Evolutionary conservation across 2,113 vertebrate genomes (phyloP).

Genomic region (Myodes glareolus): DNA sequence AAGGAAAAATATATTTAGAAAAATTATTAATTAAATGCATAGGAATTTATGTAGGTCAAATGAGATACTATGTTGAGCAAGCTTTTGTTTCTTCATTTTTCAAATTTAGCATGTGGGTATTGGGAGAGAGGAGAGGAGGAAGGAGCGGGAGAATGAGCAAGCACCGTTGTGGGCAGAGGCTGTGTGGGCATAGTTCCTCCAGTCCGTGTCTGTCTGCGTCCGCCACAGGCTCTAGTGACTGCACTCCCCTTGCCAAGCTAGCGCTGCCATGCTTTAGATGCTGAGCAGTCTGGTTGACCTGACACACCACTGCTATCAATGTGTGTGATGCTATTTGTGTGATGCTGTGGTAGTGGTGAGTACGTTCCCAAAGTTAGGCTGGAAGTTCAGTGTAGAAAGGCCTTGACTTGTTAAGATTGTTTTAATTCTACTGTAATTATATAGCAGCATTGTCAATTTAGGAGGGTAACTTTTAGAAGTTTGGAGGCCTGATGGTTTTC

Average conservation of each 20-base stretch:
- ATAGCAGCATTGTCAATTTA: slow-evolving; percentile 4
- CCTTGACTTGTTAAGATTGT: slow-evolving; percentile 27
- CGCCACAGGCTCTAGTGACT: too few relatives aligned
- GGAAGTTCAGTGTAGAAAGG: neutral
- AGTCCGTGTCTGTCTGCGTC: too few relatives aligned
- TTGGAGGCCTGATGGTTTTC: neutral
- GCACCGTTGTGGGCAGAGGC: neutral
- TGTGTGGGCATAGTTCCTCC: neutral
- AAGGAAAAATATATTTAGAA: slow-evolving; percentile 15
- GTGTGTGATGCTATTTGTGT: too few relatives aligned
- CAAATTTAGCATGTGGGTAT: neutral
- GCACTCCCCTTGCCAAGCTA: neutral
- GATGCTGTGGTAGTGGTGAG: neutral
- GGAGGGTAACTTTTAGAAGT: neutral
- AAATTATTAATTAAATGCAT: slow-evolving; percentile 23
- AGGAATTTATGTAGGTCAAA: neutral
- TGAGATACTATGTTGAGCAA: neutral
- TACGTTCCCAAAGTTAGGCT: neutral
- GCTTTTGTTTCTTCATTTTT: neutral
- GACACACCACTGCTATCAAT: neutral
- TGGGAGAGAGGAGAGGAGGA: neutral
- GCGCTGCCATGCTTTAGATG: neutral
- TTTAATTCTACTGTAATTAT: slow-evolving; percentile 44
- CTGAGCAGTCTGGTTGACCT: neutral
- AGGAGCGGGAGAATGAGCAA: neutral